Evolutionary conservation across 2,797 vertebrate species (phyloP).

Genomic region (Spinus olivaceus): DNA sequence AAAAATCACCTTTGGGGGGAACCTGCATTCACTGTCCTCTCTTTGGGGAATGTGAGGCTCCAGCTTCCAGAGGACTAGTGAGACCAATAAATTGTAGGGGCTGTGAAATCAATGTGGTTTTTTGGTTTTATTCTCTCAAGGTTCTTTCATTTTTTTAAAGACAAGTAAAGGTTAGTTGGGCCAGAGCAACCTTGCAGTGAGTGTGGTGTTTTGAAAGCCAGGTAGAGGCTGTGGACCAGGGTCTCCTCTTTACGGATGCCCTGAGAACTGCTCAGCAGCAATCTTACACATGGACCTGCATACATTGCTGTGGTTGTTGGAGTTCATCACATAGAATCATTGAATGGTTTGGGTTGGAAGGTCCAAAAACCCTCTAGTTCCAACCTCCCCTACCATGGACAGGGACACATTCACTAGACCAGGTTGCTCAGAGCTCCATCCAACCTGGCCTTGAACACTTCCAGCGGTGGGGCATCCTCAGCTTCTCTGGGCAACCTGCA

Average conservation of each 20-base stretch:
- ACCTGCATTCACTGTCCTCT: neutral
- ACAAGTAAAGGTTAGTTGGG: neutral
- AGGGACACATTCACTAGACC: neutral
- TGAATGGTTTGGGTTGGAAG: neutral
- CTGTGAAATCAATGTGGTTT: neutral
- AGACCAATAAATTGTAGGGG: neutral
- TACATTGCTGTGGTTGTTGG: neutral
- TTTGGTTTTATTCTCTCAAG: neutral
- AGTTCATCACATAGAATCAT: neutral
- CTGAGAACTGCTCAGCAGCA: neutral
- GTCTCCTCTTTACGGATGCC: neutral
- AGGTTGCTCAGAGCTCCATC: too few species aligned
- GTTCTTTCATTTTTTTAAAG: neutral
- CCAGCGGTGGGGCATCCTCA: neutral
- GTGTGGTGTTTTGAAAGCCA: fast-evolving
- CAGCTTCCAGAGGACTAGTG: neutral
- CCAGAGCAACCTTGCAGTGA: neutral
- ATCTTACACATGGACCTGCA: too few species aligned
- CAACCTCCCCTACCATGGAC: too few species aligned
- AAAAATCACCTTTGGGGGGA: neutral
- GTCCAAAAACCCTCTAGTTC: neutral
- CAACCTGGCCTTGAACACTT: neutral
- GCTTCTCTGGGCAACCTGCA: neutral
- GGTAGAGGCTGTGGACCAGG: neutral
- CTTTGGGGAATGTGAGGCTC: fast-evolving